Conservation (phyloP, 2,888 invertebrate species). For the Acrocyrtus sp. region DNA sequence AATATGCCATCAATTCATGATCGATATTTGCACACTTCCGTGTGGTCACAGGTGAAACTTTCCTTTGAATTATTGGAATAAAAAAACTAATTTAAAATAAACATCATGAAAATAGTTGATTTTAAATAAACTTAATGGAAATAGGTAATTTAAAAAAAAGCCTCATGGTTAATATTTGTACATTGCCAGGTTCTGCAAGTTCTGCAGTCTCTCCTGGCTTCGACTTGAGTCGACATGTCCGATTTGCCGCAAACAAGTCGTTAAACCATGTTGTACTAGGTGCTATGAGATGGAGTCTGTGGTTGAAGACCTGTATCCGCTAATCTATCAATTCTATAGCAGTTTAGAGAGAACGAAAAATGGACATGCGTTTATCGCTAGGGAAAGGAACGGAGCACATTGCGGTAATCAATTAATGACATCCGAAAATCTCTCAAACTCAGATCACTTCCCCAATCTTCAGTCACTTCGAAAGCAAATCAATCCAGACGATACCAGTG, state of each 20-base stretch:
- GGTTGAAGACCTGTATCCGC: constrained; percentile 21
- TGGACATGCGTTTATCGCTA: not conserved
- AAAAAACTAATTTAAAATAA: too few species aligned
- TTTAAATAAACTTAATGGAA: too few species aligned
- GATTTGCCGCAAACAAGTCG: not conserved
- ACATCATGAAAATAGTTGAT: too few species aligned
- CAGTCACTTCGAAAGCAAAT: too few species aligned
- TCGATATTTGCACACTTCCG: too few species aligned
- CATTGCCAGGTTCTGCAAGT: constrained; percentile 31
- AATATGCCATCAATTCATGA: constrained; percentile 21
- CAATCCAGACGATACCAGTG: too few species aligned
- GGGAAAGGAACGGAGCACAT: not conserved
- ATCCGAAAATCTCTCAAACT: too few species aligned
- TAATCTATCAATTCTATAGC: constrained; percentile 5
- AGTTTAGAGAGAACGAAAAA: not conserved
- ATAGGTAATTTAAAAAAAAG: too few species aligned
- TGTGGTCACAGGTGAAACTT: too few species aligned
- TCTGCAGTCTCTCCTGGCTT: constrained; percentile 15
- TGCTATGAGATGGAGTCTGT: constrained; percentile 28
- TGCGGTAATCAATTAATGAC: too few species aligned
- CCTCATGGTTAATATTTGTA: constrained; percentile 32
- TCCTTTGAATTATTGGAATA: too few species aligned
- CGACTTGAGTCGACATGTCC: constrained; percentile 15
- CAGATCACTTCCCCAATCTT: too few species aligned
- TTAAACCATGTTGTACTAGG: constrained; percentile 13